These are phyloP conservation scores for Diorhabda carinulata DNA, from an alignment of 1,140 invertebrate genomes.

Conservation along the genomic window DNA sequence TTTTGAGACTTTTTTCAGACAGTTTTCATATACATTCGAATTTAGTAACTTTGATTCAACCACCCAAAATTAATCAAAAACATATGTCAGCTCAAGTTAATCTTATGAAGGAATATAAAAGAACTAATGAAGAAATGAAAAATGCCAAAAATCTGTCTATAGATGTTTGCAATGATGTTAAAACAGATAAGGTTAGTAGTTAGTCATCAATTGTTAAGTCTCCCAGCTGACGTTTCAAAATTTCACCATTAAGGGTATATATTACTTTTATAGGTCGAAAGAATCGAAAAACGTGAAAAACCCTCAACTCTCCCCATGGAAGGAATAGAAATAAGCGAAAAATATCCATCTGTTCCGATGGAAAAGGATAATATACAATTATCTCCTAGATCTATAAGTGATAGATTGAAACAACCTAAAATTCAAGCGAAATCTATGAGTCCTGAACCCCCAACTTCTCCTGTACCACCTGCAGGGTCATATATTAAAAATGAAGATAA, in stretches of 20 bases:
- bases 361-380: neutral
- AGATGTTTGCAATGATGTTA: slow-evolving; percentile 15
- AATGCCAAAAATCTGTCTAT: slow-evolving; percentile 31
- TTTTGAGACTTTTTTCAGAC: slow-evolving; percentile 85
- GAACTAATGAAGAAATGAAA: slow-evolving; percentile 31
- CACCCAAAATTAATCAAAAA: slow-evolving; percentile 58
- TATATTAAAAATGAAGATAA: slow-evolving; percentile 21
- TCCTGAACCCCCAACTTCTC: slow-evolving; percentile 30
- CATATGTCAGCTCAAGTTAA: slow-evolving; percentile 43
- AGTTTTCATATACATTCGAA: slow-evolving; percentile 87
- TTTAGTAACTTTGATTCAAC: slow-evolving; percentile 74
- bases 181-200: neutral
- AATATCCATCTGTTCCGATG: neutral
- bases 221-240: no score
- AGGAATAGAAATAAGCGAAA: slow-evolving; percentile 12
- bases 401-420: slow-evolving; percentile 44
- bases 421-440: slow-evolving; percentile 37
- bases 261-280: no score
- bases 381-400: slow-evolving; percentile 40
- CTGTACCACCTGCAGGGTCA: slow-evolving; percentile 10
- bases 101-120: slow-evolving; percentile 31
- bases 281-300: no score
- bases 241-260: no score
- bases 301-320: no score
- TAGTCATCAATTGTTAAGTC: neutral